phyloP scores from a whole-genome alignment of 2,888 invertebrate species.

The Tenthredo mesomela region DNA sequence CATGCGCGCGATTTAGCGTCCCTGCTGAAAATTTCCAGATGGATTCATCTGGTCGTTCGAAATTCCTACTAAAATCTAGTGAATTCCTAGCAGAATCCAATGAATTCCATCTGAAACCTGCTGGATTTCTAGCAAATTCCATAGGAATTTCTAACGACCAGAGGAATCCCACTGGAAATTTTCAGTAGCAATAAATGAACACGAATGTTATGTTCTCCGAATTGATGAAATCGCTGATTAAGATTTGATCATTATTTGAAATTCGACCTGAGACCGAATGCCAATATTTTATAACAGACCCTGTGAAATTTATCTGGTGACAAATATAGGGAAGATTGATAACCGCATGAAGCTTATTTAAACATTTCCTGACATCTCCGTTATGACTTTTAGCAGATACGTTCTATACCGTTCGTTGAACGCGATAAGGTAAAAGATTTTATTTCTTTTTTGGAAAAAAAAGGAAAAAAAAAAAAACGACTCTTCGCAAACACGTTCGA shows the following conservation, averaged over 20 bases:
- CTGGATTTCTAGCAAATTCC: too few relatives aligned
- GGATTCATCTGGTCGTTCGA: too few relatives aligned
- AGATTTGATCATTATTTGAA: not conserved
- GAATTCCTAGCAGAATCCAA: too few relatives aligned
- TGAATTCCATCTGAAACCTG: too few relatives aligned
- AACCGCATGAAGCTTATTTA: not conserved
- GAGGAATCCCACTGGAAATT: too few relatives aligned
- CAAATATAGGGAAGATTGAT: not conserved
- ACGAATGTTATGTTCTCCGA: not conserved
- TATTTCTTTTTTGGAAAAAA: not conserved
- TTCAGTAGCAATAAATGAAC: not conserved
- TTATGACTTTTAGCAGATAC: not conserved
- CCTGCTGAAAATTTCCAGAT: too few relatives aligned
- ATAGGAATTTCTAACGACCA: too few relatives aligned
- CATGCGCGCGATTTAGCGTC: too few relatives aligned
- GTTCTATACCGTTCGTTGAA: constrained; percentile 17
- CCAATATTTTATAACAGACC: not conserved
- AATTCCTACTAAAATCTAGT: too few relatives aligned
- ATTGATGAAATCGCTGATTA: not conserved
- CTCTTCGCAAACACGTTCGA: constrained; percentile 47
- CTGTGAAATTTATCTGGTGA: not conserved
- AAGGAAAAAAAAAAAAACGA: not conserved
- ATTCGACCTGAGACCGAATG: not conserved
- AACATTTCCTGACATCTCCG: not conserved
- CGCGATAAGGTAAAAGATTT: constrained; percentile 30